phyloP scores from a whole-genome alignment of 2,113 vertebrate genomes.

The Arothron firmamentum region DNA sequence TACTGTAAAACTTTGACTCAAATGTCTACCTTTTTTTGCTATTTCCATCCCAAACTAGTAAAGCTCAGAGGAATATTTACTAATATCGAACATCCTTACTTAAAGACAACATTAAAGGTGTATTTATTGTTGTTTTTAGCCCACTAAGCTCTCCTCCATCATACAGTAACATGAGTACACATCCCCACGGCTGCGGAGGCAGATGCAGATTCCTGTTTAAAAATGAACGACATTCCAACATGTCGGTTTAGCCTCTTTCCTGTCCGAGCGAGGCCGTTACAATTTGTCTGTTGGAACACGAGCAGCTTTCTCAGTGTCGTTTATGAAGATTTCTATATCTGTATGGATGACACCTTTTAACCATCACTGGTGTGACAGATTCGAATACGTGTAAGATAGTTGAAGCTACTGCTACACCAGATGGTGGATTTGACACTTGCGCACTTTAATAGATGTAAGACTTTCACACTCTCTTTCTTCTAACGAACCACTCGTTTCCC shows the following conservation, averaged over 20 bases:
- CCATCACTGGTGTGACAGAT: neutral
- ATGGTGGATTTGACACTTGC: conserved; percentile 36
- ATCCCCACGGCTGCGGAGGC: too few species aligned
- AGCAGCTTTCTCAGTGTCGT: neutral
- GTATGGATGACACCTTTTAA: too few species aligned
- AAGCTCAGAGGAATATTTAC: neutral
- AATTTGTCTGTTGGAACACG: too few species aligned
- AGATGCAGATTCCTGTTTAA: too few species aligned
- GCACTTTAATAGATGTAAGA: conserved; percentile 55
- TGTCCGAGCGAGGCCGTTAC: too few species aligned
- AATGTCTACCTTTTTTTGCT: too few species aligned
- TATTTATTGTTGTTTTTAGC: conserved; percentile 6
- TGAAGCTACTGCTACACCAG: conserved; percentile 35
- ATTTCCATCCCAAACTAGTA: neutral
- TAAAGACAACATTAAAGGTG: conserved; percentile 2
- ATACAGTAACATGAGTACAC: too few species aligned
- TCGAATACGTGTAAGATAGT: conserved; percentile 7
- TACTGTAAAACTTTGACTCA: too few species aligned
- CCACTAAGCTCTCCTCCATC: conserved; percentile 1
- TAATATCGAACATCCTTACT: neutral
- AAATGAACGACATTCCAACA: too few species aligned
- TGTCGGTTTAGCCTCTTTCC: too few species aligned
- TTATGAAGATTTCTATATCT: neutral
- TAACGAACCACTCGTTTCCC: conserved; percentile 21
- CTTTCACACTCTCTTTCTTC: conserved; percentile 11